Percentiles rank a stretch among this genome's conserved stretches.
Evolutionary conservation across 2,113 vertebrate species (phyloP).

Genomic region (Eretmodus cyanostictus): DNA sequence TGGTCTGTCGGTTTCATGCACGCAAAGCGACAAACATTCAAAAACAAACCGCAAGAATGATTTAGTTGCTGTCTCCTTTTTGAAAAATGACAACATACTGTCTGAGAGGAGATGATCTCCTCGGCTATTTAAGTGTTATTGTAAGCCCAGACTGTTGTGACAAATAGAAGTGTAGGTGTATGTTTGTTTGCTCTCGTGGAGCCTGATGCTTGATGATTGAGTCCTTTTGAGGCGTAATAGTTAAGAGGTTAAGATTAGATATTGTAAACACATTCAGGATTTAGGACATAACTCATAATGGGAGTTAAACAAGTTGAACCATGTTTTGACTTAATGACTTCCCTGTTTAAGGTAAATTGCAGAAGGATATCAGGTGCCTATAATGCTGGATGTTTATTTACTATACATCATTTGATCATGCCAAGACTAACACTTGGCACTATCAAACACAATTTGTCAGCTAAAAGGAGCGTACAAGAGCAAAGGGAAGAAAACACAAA

Average conservation of each 20-base stretch:
- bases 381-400: neutral
- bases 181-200: neutral
- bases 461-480: neutral
- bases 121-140: neutral
- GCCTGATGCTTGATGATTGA: neutral
- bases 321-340: neutral
- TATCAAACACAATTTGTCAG: fast-evolving
- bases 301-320: neutral
- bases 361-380: neutral
- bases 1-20: neutral
- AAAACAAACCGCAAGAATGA: neutral
- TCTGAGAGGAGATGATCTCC: conserved; percentile 10
- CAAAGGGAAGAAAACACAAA: neutral
- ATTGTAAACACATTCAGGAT: neutral
- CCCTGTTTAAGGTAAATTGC: neutral
- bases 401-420: neutral
- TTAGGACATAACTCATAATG: neutral
- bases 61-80: neutral
- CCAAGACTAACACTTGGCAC: neutral
- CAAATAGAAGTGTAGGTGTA: neutral
- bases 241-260: neutral
- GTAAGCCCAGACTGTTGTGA: neutral
- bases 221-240: neutral
- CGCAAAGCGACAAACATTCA: neutral
- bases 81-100: neutral